Evolutionary conservation across 1,140 invertebrate genomes (phyloP).

Genomic region (Nixonia krombeini): DNA sequence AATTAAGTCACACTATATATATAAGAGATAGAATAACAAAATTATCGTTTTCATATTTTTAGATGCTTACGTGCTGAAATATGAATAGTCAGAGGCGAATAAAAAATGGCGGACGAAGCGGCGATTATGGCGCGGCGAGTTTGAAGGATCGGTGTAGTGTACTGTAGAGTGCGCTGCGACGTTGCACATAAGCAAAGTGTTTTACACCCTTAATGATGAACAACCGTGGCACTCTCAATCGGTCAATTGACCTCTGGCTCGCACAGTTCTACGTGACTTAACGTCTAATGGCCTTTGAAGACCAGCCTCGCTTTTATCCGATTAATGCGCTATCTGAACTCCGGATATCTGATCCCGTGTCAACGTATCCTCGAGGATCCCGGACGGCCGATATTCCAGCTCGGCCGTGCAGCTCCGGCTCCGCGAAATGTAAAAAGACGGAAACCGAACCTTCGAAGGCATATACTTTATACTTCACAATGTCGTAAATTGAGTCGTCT

Average conservation of each 20-base stretch:
- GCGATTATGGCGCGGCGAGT: too few relatives aligned
- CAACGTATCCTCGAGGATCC: slow-evolving; percentile 43
- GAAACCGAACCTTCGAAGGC: slow-evolving; percentile 21
- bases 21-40: too few relatives aligned
- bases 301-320: slow-evolving; percentile 42
- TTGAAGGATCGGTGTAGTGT: too few relatives aligned
- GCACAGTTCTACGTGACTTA: slow-evolving; percentile 40
- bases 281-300: slow-evolving; percentile 29
- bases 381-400: slow-evolving; percentile 25
- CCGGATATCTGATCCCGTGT: slow-evolving; percentile 46
- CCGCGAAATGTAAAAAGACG: slow-evolving; percentile 29
- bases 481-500: slow-evolving; percentile 43
- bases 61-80: too few relatives aligned
- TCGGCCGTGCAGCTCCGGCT: slow-evolving; percentile 8
- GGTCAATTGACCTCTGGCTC: slow-evolving; percentile 47
- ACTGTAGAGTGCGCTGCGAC: too few relatives aligned
- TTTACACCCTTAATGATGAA: slow-evolving; percentile 41
- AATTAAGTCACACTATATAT: too few relatives aligned
- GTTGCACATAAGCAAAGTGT: slow-evolving; percentile 6
- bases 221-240: slow-evolving; percentile 38
- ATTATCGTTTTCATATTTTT: too few relatives aligned
- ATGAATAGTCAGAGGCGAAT: too few relatives aligned
- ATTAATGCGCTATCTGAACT: slow-evolving; percentile 51
- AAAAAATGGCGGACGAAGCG: too few relatives aligned
- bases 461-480: slow-evolving; percentile 33